Conservation (phyloP, 2,797 vertebrate species). For the Leucoraja ocellata region DNA sequence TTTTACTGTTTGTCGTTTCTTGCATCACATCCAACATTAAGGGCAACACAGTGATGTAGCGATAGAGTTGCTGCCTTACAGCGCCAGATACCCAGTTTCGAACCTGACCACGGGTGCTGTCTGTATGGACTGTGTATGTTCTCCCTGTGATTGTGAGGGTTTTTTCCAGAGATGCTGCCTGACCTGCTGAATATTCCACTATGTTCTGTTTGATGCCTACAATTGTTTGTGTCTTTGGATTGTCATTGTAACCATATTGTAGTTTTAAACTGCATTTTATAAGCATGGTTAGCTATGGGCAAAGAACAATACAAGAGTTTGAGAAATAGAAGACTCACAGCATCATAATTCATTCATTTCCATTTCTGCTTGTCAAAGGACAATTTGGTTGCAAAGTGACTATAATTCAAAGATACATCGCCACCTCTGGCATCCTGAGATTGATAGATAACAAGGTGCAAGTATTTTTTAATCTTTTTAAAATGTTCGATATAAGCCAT, state of each 20-base stretch:
- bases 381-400: background rate
- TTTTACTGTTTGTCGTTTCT: too few species aligned
- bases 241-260: background rate
- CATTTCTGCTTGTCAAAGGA: background rate
- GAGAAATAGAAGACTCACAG: background rate
- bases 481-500: background rate
- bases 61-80: too few species aligned
- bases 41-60: too few species aligned
- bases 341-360: background rate
- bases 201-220: too few species aligned
- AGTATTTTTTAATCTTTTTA: background rate
- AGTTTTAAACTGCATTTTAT: background rate
- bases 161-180: too few species aligned
- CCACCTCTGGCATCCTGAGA: background rate
- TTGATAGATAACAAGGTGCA: background rate
- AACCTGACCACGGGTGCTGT: too few species aligned
- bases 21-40: too few species aligned
- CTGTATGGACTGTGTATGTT: too few species aligned
- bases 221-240: too few species aligned
- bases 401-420: background rate
- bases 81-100: too few species aligned
- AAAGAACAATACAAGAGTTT: background rate
- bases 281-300: background rate
- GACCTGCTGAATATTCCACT: too few species aligned
- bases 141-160: too few species aligned